Conservation (phyloP, 2,888 invertebrate genomes). For the Melipona bicolor region DNA sequence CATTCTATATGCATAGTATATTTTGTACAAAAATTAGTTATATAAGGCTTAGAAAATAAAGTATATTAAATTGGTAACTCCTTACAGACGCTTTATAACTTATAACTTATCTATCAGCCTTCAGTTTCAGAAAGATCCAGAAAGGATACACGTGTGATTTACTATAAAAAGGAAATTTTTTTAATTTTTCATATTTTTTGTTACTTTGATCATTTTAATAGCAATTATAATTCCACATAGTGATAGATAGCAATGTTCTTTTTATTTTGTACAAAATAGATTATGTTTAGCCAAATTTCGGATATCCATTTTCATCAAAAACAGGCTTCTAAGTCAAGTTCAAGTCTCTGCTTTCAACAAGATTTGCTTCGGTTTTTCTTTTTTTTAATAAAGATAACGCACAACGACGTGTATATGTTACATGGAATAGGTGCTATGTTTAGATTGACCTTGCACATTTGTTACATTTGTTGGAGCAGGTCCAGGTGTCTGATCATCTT, state of each 20-base stretch:
- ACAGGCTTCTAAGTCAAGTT: constrained; percentile 57
- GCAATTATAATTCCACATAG: constrained; percentile 12
- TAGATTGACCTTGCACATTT: constrained; percentile 81
- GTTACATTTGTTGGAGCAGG: constrained; percentile 79
- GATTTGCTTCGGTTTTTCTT: constrained; percentile 56
- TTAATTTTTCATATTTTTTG: constrained; percentile 15
- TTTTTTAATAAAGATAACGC: constrained; percentile 78
- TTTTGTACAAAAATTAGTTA: constrained; percentile 42
- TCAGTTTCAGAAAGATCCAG: constrained; percentile 21
- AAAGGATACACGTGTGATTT: not conserved
- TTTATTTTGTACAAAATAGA: constrained; percentile 55
- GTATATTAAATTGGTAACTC: constrained; percentile 32
- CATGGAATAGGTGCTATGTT: constrained; percentile 83
- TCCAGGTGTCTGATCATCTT: constrained; percentile 80
- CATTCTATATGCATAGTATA: constrained; percentile 19
- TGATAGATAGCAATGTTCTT: constrained; percentile 14
- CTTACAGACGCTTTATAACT: constrained; percentile 17
- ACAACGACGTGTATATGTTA: constrained; percentile 78
- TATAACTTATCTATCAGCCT: constrained; percentile 18
- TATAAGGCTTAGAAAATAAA: constrained; percentile 44
- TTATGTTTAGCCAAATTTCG: constrained; percentile 22
- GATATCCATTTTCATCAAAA: constrained; percentile 50
- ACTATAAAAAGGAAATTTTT: constrained; percentile 14
- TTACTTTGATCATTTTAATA: constrained; percentile 16
- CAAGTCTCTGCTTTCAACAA: constrained; percentile 61